Percentiles rank a stretch among this genome's conserved stretches.
Evolutionary conservation across 2,888 invertebrate species (phyloP).

Genomic region (Coleophora deauratella): DNA sequence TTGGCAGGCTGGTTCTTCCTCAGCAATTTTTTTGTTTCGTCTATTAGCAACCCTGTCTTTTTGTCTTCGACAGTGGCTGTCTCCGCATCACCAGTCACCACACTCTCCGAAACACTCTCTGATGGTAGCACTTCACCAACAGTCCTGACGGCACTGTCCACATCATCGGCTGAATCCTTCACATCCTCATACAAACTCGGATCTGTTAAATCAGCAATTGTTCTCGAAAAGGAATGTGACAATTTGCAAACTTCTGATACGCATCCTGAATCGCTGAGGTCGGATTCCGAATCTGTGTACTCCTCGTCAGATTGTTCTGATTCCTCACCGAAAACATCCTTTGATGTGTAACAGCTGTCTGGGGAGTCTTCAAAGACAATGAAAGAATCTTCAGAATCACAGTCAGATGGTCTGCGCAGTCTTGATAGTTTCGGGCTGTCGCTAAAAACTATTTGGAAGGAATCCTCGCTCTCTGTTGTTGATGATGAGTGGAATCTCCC

Average conservation of each 20-base stretch:
- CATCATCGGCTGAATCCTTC: conserved; percentile 23
- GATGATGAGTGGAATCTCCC: conserved; percentile 48
- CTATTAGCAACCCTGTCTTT: conserved; percentile 36
- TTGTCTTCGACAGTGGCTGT: conserved; percentile 5
- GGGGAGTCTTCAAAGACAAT: conserved; percentile 65
- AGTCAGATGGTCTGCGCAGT: conserved; percentile 49
- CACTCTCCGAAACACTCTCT: conserved; percentile 9
- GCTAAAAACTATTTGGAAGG: conserved; percentile 61
- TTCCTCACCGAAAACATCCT: conserved; percentile 49
- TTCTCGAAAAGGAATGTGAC: conserved; percentile 39
- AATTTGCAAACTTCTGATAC: conserved; percentile 26
- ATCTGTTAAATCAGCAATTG: conserved; percentile 53
- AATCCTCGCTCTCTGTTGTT: conserved; percentile 49
- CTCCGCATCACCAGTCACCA: conserved; percentile 1
- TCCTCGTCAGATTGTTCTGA: conserved; percentile 24
- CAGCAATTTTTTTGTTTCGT: conserved; percentile 35
- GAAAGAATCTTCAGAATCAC: conserved; percentile 76
- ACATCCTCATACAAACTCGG: conserved; percentile 42
- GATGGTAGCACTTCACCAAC: conserved; percentile 16
- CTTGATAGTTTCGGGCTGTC: conserved; percentile 33
- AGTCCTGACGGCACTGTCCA: conserved; percentile 40
- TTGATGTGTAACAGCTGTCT: conserved; percentile 52
- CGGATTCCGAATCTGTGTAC: conserved; percentile 25
- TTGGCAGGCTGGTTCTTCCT: conserved; percentile 38
- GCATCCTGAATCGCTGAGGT: conserved; percentile 41